phyloP scores from a whole-genome alignment of 2,113 vertebrate genomes.

The Labeo catla region DNA sequence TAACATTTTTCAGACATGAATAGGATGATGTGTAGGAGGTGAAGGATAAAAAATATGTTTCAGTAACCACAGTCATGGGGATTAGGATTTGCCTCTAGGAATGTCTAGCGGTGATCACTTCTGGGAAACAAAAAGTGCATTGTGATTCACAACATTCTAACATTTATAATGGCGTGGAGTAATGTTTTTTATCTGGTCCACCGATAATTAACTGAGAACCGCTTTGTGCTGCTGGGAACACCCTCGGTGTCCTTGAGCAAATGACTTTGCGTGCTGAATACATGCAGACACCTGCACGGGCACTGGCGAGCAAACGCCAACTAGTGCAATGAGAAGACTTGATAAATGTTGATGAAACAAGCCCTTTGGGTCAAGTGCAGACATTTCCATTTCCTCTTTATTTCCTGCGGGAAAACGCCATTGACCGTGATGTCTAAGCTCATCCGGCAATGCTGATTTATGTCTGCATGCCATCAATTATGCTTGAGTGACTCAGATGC shows the following conservation, averaged over 20 bases:
- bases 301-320: not conserved
- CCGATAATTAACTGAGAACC: slow-evolving; percentile 33
- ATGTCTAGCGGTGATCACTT: slow-evolving; percentile 1
- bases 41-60: not conserved
- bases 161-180: slow-evolving; percentile 11
- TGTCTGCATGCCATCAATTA: slow-evolving; percentile 1
- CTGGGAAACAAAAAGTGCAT: slow-evolving; percentile 20
- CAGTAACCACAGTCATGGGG: slow-evolving; percentile 11
- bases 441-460: slow-evolving; percentile 3
- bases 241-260: slow-evolving; percentile 33
- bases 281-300: slow-evolving; percentile 30
- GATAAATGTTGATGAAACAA: slow-evolving; percentile 44
- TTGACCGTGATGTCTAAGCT: slow-evolving; percentile 8
- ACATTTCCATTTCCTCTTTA: slow-evolving; percentile 33
- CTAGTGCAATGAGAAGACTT: slow-evolving; percentile 22
- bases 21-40: not conserved
- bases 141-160: slow-evolving; percentile 34
- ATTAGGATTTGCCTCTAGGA: slow-evolving; percentile 2
- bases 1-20: not conserved
- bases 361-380: slow-evolving; percentile 33
- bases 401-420: not conserved
- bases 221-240: slow-evolving; percentile 28
- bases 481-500: slow-evolving; percentile 38
- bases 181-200: slow-evolving; percentile 1
- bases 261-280: not conserved